Evolutionary conservation across 2,797 vertebrate species (phyloP), one percentile per base, ranked within the genome.

Genomic region (Melanotaenia boesemani): DNA sequence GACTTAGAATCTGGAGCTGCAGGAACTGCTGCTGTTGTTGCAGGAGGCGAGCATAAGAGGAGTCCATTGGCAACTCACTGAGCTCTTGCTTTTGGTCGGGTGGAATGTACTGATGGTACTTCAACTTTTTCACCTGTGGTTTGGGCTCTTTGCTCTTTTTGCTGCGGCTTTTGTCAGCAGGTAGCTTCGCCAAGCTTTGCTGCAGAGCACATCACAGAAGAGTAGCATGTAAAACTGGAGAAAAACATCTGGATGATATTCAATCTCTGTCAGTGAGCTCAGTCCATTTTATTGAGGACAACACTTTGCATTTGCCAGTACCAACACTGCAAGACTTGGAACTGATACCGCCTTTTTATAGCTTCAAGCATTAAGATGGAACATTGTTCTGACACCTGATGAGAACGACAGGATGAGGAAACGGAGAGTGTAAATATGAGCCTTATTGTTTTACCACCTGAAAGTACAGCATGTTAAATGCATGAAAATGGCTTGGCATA

Each of bases 71-170:
- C 1, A 95, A 91, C 74, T 97, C 96, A 5, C 81, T 94, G 91
- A 94, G 94, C 91, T 98, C 98, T 65, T 95, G 95, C 80, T 98
- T 99, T 94, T 99, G 97, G 90, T 99, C 97, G 0, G 98, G 98
- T 2, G 98, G 98, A 70, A 99, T 96, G 92, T 99, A 99, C 82
- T 99, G 98, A 85, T 99, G 98, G 86, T 99, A 99, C 89, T 99
- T 99, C 26, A 99, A 63, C 92, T 98, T 99, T 93, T 95, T 98
- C 62, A 99, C 95, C 70, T 97, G 93, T 0, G 97, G 97, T 80
- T 97, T 98, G 54, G 96, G 93, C 70, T 99, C 97, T 93, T 97
- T 98, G 93, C 92, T 95, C 90, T 97, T 98, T 89, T 98, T 99
- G 91, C 95, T 95, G 73, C 97, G 96, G 82, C 94, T 95, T 87